A percentile compares a stretch with the other conserved stretches of the same genome.
phyloP scores from a whole-genome alignment of 1,140 invertebrate species.

The Drosophila equinoxialis region DNA sequence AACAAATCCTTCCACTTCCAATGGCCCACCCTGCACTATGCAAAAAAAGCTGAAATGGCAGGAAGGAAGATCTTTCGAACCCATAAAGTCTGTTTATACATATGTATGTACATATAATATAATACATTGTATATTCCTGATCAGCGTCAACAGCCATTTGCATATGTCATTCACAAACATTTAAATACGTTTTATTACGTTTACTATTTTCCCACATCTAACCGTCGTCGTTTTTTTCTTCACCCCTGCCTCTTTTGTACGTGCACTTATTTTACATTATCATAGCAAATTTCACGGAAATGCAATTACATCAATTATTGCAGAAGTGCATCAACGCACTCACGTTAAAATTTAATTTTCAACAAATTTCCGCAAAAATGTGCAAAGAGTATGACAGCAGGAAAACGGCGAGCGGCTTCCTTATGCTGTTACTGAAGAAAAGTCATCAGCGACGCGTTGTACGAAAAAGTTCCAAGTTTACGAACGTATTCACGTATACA shows the following conservation, averaged over 20 bases:
- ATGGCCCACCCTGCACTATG: too few species aligned
- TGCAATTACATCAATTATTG: constrained; percentile 58
- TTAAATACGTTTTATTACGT: constrained; percentile 39
- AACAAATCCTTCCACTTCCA: too few species aligned
- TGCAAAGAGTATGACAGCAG: constrained; percentile 38
- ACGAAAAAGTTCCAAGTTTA: constrained; percentile 52
- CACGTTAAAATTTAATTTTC: constrained; percentile 60
- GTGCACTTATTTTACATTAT: constrained; percentile 4
- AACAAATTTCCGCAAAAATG: constrained; percentile 67
- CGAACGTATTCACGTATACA: constrained; percentile 4
- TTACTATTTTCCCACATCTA: not conserved
- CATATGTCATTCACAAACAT: too few species aligned
- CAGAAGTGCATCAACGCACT: constrained; percentile 56
- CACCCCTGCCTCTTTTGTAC: constrained; percentile 4
- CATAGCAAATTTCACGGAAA: constrained; percentile 38
- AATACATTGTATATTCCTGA: too few species aligned
- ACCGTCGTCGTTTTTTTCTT: not conserved
- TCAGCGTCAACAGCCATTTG: too few species aligned
- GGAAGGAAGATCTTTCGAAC: too few species aligned
- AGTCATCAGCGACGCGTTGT: constrained; percentile 61
- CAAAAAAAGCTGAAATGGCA: too few species aligned
- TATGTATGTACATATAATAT: too few species aligned
- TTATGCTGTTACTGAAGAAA: constrained; percentile 39
- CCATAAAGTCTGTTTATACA: too few species aligned
- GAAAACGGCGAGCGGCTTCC: constrained; percentile 5